Base-by-base conservation (phyloP, 2,797 vertebrate genomes). In the Anguilla pacifica region DNA sequence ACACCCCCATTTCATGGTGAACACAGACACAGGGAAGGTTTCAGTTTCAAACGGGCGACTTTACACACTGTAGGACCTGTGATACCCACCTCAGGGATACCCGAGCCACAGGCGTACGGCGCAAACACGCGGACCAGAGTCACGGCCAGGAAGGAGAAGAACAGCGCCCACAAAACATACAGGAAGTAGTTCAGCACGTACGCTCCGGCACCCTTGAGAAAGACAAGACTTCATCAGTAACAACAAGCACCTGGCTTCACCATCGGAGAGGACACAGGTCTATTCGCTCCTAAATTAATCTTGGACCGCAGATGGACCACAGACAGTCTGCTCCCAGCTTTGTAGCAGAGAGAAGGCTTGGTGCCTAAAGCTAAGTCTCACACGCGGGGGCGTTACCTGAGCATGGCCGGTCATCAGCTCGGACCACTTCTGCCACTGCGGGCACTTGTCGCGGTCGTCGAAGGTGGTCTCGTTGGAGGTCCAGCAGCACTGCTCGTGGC, bases 401-500 rank as follows among this genome's bases (percentile, higher is more conserved):
- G 97, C 93, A 88, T 97, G 95, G 79, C 96, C 97, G 0, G 98
- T 97, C 93, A 99, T 97, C 46, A 99, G 96, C 92, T 99, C 98
- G 0, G 98, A 98, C 98, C 98, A 99, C 89, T 97, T 99, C 96
- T 98, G 97, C 98, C 98, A 99, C 94, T 97, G 95, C 0, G 98
- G 98, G 93, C 98, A 99, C 91, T 98, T 98, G 96, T 98, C 98
- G 25, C 98, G 93, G 94, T 99, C 97, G 25, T 98, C 98, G 0
- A 99, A 99, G 0, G 98, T 99, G 0, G 98, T 98, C 94, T 99
- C 97, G 0, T 97, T 98, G 67, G 98, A 99, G 0, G 97, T 98
- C 98, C 98, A 99, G 96, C 98, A 99, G 94, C 98, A 99, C 93
- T 99, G 98, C 92, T 99, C 98, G 0, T 99, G 98, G 93, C 98